Evolutionary conservation across 2,888 invertebrate species (phyloP).

Genomic region (Venusia cambrica): DNA sequence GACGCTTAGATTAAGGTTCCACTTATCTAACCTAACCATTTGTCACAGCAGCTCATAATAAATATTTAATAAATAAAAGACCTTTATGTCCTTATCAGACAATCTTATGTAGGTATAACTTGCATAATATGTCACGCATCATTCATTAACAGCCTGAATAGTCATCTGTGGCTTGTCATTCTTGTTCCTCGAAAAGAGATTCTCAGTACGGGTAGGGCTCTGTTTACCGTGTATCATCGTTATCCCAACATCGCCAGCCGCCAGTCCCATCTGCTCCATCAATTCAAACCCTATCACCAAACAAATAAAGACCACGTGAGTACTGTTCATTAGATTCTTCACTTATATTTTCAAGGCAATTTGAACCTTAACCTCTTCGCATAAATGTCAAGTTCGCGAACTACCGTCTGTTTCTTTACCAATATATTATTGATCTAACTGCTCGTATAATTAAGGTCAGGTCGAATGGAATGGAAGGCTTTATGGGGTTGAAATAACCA

Average conservation of each 20-base stretch:
- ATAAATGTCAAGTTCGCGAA: conserved; percentile 19
- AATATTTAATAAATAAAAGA: too few relatives aligned
- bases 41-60: too few relatives aligned
- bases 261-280: conserved; percentile 36
- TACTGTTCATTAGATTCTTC: conserved; percentile 7
- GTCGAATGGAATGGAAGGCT: conserved; percentile 6
- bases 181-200: too few relatives aligned
- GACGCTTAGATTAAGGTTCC: too few relatives aligned
- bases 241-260: conserved; percentile 61
- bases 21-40: too few relatives aligned
- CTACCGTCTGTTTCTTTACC: conserved; percentile 6
- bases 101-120: too few relatives aligned
- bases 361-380: conserved; percentile 14
- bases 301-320: conserved; percentile 17
- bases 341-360: conserved; percentile 13
- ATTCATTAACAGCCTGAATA: too few relatives aligned
- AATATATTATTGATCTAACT: conserved; percentile 13
- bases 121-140: too few relatives aligned
- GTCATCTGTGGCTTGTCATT: too few relatives aligned
- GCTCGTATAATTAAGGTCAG: conserved; percentile 12
- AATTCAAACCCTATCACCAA: conserved; percentile 40
- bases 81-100: too few relatives aligned
- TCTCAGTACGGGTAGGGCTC: too few relatives aligned
- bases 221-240: too few relatives aligned
- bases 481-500: conserved; percentile 11